Conservation (phyloP, 2,888 invertebrate species). For the Vannuccia rotundouncinata region DNA sequence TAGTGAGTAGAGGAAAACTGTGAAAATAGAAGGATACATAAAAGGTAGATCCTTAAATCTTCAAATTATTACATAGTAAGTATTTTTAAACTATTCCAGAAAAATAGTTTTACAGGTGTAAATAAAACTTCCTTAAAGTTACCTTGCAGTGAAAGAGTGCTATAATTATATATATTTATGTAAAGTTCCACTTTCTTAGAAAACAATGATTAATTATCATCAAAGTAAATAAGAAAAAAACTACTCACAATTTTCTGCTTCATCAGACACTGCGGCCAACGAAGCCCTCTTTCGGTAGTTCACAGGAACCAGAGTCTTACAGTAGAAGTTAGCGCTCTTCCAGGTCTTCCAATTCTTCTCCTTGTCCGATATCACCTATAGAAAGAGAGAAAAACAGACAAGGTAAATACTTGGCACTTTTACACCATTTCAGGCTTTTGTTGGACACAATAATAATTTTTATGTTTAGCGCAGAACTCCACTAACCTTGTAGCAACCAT, state of each 20-base stretch:
- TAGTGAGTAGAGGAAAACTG: too few species aligned
- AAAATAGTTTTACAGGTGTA: too few species aligned
- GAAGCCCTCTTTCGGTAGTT: neutral
- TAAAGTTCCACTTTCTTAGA: neutral
- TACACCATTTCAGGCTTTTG: too few species aligned
- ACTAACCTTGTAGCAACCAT: neutral
- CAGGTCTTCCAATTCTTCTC: neutral
- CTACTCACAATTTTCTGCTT: neutral
- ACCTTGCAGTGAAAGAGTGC: too few species aligned
- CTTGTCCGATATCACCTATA: neutral
- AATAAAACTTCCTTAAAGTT: too few species aligned
- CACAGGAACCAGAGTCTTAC: neutral
- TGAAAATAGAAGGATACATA: too few species aligned
- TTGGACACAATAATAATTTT: too few species aligned
- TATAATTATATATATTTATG: too few species aligned
- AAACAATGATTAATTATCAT: neutral
- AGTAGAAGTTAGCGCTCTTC: neutral
- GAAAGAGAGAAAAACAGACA: neutral
- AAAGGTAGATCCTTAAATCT: too few species aligned
- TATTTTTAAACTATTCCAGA: too few species aligned
- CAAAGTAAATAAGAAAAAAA: neutral
- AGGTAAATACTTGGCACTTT: too few species aligned
- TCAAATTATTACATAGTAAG: too few species aligned
- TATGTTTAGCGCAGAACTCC: neutral
- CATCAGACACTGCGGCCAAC: neutral